phyloP scores from a whole-genome alignment of 1,140 invertebrate species.

The Nephotettix cincticeps region DNA sequence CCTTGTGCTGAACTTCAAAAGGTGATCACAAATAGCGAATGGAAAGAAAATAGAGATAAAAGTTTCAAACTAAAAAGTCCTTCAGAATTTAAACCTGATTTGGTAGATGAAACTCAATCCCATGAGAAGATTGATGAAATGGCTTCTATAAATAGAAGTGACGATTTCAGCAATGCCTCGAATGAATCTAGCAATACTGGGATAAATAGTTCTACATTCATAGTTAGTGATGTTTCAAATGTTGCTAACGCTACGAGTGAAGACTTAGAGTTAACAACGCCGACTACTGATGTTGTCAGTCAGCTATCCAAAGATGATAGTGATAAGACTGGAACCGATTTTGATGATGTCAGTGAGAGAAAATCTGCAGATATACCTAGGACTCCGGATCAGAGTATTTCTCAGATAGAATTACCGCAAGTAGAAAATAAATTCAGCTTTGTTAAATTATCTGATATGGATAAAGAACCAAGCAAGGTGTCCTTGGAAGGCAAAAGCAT shows the following conservation, averaged over 20 bases:
- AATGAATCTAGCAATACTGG: slow-evolving; percentile 30
- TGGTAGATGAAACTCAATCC: not conserved
- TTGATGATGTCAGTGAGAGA: slow-evolving; percentile 15
- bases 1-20: slow-evolving; percentile 33
- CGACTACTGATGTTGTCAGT: slow-evolving; percentile 35
- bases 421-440: slow-evolving; percentile 43
- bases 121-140: slow-evolving; percentile 6
- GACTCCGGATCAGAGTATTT: slow-evolving; percentile 30
- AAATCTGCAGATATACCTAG: slow-evolving; percentile 31
- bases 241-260: slow-evolving; percentile 33
- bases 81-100: slow-evolving; percentile 19
- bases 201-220: slow-evolving; percentile 34
- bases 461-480: slow-evolving; percentile 39
- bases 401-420: slow-evolving; percentile 24
- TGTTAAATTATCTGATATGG: slow-evolving; percentile 59
- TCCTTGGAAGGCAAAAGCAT: slow-evolving; percentile 30
- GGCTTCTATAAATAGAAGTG: slow-evolving; percentile 31
- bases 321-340: slow-evolving; percentile 33
- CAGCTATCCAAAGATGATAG: slow-evolving; percentile 35
- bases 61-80: not conserved
- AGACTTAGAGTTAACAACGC: slow-evolving; percentile 34
- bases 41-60: slow-evolving; percentile 30
- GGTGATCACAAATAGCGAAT: slow-evolving; percentile 30
- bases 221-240: slow-evolving; percentile 36
- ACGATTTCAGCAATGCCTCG: slow-evolving; percentile 35